These are phyloP conservation scores for Physocephala rufipes DNA, from an alignment of 2,888 invertebrate genomes.

Conservation along the genomic window DNA sequence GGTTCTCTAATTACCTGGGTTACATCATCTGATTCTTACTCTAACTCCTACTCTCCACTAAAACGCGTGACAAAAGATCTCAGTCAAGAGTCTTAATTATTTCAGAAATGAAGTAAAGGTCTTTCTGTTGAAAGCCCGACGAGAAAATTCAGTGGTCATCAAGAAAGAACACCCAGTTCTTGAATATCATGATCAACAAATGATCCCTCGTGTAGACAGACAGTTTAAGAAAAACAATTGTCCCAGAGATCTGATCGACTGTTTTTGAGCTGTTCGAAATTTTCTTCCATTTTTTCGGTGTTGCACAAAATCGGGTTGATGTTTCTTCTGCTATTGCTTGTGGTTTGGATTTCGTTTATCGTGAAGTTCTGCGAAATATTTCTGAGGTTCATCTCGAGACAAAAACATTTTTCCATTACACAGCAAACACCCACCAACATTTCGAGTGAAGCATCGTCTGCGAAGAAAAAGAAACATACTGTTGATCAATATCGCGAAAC, in stretches of 20 bases:
- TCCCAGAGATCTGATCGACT: slow-evolving; percentile 10
- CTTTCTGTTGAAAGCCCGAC: neutral
- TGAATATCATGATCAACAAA: neutral
- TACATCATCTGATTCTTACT: too few species aligned
- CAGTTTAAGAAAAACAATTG: neutral
- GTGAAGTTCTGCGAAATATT: neutral
- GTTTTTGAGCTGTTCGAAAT: slow-evolving; percentile 8
- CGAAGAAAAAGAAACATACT: too few species aligned
- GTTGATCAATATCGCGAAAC: slow-evolving; percentile 11
- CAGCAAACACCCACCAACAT: too few species aligned
- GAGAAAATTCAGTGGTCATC: neutral
- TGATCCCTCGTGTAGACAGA: neutral
- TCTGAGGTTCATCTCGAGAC: neutral
- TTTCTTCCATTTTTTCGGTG: slow-evolving; percentile 2
- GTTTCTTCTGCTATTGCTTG: too few species aligned
- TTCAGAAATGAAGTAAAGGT: slow-evolving; percentile 23
- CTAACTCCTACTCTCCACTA: too few species aligned
- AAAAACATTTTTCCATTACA: too few species aligned
- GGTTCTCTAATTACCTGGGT: neutral
- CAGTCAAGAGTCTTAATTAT: slow-evolving; percentile 38
- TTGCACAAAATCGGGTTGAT: too few species aligned
- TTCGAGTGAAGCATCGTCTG: too few species aligned
- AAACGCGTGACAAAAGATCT: slow-evolving; percentile 34
- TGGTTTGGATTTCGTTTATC: slow-evolving; percentile 10
- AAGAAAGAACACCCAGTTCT: neutral